Percentiles rank a stretch among this genome's conserved stretches.
Conservation (phyloP, 2,797 vertebrate genomes). For the Sebastes iracundus region DNA sequence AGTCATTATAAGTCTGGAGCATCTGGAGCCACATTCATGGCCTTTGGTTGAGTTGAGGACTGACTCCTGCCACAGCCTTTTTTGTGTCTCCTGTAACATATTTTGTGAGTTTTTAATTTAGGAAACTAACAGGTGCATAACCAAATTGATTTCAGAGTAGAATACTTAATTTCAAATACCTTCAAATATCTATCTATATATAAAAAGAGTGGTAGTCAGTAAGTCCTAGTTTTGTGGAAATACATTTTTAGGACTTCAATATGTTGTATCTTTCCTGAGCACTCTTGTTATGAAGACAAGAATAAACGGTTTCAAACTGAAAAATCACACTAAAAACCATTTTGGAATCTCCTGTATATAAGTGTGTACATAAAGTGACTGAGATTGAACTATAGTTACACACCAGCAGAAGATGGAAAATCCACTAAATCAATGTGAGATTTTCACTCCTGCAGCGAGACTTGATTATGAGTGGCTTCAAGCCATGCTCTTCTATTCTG, state of each 20-base stretch:
- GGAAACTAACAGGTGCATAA: too few species aligned
- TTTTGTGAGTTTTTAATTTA: too few species aligned
- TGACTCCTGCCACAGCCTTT: too few species aligned
- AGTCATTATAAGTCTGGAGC: too few species aligned
- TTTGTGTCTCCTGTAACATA: too few species aligned
- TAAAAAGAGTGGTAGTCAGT: not conserved
- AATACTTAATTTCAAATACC: not conserved
- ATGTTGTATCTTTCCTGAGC: not conserved
- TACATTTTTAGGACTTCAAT: not conserved
- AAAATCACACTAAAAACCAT: conserved; percentile 4
- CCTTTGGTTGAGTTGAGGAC: too few species aligned
- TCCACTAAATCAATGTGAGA: conserved; percentile 51
- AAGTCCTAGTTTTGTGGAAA: not conserved
- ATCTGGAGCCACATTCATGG: not conserved
- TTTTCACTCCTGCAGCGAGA: conserved; percentile 33
- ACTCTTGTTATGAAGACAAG: not conserved
- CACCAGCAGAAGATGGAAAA: conserved; percentile 55
- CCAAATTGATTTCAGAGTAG: too few species aligned
- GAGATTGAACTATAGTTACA: conserved; percentile 28
- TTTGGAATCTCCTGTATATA: conserved; percentile 19
- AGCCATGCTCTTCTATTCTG: conserved; percentile 45
- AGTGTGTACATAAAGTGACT: conserved; percentile 28
- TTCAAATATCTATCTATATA: not conserved
- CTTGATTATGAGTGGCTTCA: conserved; percentile 39
- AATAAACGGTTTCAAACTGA: not conserved